phyloP scores from a whole-genome alignment of 2,113 vertebrate species.

The Zosterops pallidus region DNA sequence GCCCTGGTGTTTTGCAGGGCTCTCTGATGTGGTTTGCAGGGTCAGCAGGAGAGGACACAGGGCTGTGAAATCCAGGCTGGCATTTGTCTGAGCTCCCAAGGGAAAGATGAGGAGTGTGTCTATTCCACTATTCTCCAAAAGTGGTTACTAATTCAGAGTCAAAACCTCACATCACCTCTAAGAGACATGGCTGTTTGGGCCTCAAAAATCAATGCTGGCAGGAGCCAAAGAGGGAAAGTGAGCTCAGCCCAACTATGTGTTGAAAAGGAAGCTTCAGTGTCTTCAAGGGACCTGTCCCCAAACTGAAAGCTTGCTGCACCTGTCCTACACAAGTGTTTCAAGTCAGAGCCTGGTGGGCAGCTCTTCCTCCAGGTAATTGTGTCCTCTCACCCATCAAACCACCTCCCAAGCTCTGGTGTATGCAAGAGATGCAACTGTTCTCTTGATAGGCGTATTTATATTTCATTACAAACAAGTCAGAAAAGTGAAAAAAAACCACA shows the following conservation, averaged over 20 bases:
- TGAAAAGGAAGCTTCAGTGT: background rate
- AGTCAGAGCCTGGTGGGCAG: background rate
- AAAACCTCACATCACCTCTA: background rate
- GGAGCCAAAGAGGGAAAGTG: background rate
- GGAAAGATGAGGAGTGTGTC: accelerated
- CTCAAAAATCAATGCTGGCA: background rate
- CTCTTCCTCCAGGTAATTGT: background rate
- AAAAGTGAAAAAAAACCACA: background rate
- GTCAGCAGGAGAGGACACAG: background rate
- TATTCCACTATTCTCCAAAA: background rate
- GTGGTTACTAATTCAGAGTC: background rate
- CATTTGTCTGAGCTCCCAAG: background rate
- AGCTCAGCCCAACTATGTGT: accelerated
- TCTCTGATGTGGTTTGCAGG: background rate
- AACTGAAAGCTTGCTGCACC: background rate
- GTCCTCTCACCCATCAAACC: background rate
- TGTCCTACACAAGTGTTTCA: background rate
- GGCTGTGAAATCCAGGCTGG: background rate
- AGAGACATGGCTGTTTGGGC: background rate
- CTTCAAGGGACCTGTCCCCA: background rate
- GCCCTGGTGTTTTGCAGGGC: background rate
- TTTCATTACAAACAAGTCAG: background rate
- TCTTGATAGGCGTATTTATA: background rate
- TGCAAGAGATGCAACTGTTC: background rate
- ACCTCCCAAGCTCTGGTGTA: background rate